A percentile compares a stretch with the other conserved stretches of the same genome.
phyloP scores from a whole-genome alignment of 2,797 vertebrate species.

The Chelmon rostratus region DNA sequence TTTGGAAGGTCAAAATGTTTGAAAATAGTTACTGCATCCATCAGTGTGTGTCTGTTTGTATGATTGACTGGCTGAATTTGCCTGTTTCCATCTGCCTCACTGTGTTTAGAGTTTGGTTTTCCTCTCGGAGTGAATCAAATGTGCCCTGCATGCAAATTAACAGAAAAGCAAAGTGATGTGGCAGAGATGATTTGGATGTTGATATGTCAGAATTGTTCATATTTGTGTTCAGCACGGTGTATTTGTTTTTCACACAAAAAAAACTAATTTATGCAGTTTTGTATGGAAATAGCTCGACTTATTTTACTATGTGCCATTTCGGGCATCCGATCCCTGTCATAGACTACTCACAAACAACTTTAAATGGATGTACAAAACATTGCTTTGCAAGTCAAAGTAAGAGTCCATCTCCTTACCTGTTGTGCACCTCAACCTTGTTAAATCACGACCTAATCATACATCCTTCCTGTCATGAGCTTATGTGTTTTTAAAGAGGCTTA shows the following conservation, averaged over 20 bases:
- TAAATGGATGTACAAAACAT: slow-evolving; percentile 19
- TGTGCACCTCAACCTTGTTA: not conserved
- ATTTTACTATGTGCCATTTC: slow-evolving; percentile 14
- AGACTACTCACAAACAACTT: not conserved
- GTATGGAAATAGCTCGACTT: slow-evolving; percentile 12
- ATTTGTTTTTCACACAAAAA: not conserved
- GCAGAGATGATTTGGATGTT: not conserved
- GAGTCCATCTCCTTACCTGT: not conserved
- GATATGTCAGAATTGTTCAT: not conserved
- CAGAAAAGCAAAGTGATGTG: not conserved
- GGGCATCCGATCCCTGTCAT: not conserved
- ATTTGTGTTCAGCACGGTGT: too few species aligned
- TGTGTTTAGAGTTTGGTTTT: slow-evolving; percentile 1
- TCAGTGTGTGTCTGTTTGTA: not conserved
- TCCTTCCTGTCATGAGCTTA: not conserved
- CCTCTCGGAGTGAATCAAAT: not conserved
- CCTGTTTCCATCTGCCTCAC: not conserved
- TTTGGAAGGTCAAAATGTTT: not conserved
- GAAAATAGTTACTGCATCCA: not conserved
- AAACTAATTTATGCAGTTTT: not conserved
- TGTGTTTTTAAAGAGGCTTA: not conserved
- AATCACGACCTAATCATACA: not conserved
- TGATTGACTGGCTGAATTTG: not conserved
- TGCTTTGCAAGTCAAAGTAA: slow-evolving; percentile 62
- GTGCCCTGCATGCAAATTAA: slow-evolving; percentile 38